A percentile compares a stretch with the other conserved stretches of the same genome.
Conservation (phyloP, 2,888 invertebrate genomes). For the Polylopha cassiicola region DNA sequence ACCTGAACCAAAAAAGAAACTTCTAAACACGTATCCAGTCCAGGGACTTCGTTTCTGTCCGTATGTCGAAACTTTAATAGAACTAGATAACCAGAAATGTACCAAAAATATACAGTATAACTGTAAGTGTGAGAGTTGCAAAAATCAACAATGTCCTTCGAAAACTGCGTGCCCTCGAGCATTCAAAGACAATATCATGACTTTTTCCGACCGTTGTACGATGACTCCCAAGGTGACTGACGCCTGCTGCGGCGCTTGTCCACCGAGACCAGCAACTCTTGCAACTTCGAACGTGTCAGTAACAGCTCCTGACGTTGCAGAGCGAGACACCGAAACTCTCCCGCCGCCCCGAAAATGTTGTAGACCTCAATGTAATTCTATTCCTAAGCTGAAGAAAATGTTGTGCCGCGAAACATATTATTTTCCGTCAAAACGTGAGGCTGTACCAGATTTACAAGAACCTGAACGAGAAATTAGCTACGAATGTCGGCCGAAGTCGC, state of each 20-base stretch:
- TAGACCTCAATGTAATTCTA: no score
- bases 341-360: no score
- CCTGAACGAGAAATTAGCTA: no score
- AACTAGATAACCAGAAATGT: constrained; percentile 27
- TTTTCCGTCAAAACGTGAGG: not conserved
- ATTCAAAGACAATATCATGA: constrained; percentile 46
- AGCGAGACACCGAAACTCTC: constrained; percentile 27
- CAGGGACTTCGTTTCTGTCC: constrained; percentile 39
- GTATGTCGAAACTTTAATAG: constrained; percentile 28
- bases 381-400: no score
- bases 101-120: constrained; percentile 5
- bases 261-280: constrained; percentile 20
- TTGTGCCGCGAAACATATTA: no score
- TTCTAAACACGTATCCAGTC: constrained; percentile 34
- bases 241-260: constrained; percentile 35
- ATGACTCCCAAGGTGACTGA: constrained; percentile 52
- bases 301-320: constrained; percentile 26
- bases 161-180: constrained; percentile 14
- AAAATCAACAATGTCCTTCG: constrained; percentile 30
- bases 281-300: constrained; percentile 29
- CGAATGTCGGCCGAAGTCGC: no score
- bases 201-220: constrained; percentile 44
- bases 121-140: constrained; percentile 41
- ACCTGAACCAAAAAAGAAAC: constrained; percentile 17
- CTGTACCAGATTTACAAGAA: not conserved